phyloP scores from a whole-genome alignment of 2,113 vertebrate genomes.

The Gila orcuttii region DNA sequence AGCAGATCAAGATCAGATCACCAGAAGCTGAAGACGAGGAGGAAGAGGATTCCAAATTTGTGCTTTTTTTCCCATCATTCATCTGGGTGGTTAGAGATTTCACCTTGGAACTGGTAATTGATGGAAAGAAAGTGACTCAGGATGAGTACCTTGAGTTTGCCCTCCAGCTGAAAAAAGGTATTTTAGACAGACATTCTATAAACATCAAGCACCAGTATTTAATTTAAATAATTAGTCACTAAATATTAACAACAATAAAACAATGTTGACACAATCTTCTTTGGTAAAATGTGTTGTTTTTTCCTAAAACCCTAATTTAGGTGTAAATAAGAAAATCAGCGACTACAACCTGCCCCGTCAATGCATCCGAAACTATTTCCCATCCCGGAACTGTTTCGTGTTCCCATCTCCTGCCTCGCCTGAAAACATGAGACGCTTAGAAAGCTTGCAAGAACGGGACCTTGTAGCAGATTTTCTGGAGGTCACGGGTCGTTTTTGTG shows the following conservation, averaged over 20 bases:
- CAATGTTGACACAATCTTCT: too few species aligned
- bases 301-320: slow-evolving; percentile 9
- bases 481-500: slow-evolving; percentile 56
- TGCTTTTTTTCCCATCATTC: slow-evolving; percentile 74
- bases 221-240: too few species aligned
- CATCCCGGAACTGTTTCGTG: slow-evolving; percentile 61
- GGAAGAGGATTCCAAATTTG: slow-evolving; percentile 58
- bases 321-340: neutral
- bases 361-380: slow-evolving; percentile 67
- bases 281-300: neutral
- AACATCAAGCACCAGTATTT: neutral
- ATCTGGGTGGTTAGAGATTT: slow-evolving; percentile 77
- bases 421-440: slow-evolving; percentile 60
- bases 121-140: slow-evolving; percentile 38
- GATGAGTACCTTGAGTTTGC: slow-evolving; percentile 63
- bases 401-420: slow-evolving; percentile 60
- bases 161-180: slow-evolving; percentile 59
- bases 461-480: slow-evolving; percentile 56
- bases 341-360: slow-evolving; percentile 63
- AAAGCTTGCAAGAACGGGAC: slow-evolving; percentile 52
- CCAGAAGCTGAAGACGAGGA: neutral
- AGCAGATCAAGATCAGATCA: slow-evolving; percentile 71
- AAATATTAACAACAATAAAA: too few species aligned
- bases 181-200: too few species aligned
- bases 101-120: slow-evolving; percentile 52